Conservation (phyloP, 2,888 invertebrate genomes). For the Salticus scenicus region DNA sequence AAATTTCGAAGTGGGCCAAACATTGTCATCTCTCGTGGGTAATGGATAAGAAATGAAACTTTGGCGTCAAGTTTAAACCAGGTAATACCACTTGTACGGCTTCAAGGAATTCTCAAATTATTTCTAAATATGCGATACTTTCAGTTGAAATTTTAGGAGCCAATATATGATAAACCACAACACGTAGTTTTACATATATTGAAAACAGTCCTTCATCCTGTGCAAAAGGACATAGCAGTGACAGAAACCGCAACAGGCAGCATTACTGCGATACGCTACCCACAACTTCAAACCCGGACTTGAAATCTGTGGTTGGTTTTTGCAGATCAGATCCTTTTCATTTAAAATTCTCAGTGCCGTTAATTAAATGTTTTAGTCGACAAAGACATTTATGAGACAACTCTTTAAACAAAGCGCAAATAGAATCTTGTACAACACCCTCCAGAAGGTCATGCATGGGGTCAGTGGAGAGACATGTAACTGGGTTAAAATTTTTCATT, state of each 20-base stretch:
- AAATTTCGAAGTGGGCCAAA: too few relatives aligned
- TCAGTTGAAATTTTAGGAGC: background rate
- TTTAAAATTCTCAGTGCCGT: background rate
- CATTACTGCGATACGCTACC: background rate
- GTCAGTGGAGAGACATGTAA: background rate
- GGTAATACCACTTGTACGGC: background rate
- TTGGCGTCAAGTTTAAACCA: background rate
- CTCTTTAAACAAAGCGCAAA: background rate
- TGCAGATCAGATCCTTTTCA: background rate
- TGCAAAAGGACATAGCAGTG: background rate
- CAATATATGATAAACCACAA: background rate
- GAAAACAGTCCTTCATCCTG: too few relatives aligned
- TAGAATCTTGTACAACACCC: too few relatives aligned
- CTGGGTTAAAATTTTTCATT: background rate
- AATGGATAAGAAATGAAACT: constrained; percentile 3
- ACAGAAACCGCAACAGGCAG: background rate
- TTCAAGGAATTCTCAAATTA: background rate
- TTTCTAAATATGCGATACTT: background rate
- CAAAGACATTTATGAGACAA: background rate
- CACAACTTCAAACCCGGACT: background rate
- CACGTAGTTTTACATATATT: background rate
- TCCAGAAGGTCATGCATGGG: background rate
- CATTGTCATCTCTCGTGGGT: background rate
- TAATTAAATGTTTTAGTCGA: background rate
- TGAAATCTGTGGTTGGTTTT: background rate